Conservation (phyloP, 2,797 vertebrate species). For the Pelodytes ibericus region DNA sequence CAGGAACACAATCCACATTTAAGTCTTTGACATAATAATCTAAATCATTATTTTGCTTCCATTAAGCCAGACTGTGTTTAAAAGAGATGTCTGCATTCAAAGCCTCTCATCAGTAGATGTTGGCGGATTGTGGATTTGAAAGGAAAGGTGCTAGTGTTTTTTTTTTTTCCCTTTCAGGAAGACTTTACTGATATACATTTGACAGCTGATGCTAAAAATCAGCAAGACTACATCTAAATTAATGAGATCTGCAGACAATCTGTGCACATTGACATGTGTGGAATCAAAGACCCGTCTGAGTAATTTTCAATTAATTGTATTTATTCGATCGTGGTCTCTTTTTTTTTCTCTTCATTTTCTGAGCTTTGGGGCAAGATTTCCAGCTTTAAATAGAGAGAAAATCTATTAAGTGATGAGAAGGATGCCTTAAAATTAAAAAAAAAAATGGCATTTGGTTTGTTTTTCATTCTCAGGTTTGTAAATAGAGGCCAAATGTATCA, state of each 20-base stretch:
- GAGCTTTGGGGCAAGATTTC: neutral
- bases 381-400: neutral
- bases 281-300: neutral
- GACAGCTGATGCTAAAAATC: conserved; percentile 13
- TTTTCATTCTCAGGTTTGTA: too few relatives aligned
- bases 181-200: conserved; percentile 24
- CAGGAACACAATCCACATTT: conserved; percentile 42
- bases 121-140: conserved; percentile 3
- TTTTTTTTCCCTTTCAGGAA: neutral
- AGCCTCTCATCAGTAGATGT: neutral
- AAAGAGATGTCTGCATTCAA: conserved; percentile 25
- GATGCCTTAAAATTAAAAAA: too few relatives aligned
- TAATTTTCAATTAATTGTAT: conserved; percentile 8
- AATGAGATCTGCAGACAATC: conserved; percentile 22
- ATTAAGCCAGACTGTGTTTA: conserved; percentile 24
- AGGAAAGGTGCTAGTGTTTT: neutral
- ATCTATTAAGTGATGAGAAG: neutral
- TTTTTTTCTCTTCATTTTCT: neutral
- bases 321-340: neutral
- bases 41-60: conserved; percentile 39
- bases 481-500: too few relatives aligned
- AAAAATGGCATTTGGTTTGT: too few relatives aligned
- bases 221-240: conserved; percentile 10
- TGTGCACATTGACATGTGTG: neutral
- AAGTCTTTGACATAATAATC: conserved; percentile 49